Evolutionary conservation across 2,113 vertebrate species (phyloP).

Genomic region (Entelurus aequoreus): DNA sequence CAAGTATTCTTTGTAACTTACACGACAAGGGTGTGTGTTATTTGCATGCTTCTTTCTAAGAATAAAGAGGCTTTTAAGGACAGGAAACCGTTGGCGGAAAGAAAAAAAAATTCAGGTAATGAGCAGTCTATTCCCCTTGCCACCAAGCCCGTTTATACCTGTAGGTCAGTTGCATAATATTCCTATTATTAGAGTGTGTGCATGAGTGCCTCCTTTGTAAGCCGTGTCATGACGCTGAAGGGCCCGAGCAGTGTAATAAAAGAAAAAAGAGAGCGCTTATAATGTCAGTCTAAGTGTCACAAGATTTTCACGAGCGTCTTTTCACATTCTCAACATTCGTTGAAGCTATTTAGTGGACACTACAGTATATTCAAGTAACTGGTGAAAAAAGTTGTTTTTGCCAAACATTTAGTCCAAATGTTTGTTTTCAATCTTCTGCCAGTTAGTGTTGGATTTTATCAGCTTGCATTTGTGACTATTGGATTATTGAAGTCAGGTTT

Average conservation of each 20-base stretch:
- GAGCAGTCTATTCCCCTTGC: slow-evolving; percentile 23
- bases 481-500: no score
- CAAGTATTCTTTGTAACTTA: background rate
- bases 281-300: background rate
- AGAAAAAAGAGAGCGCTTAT: background rate
- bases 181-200: slow-evolving; percentile 25
- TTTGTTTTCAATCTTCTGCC: background rate
- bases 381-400: background rate
- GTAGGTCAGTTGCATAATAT: slow-evolving; percentile 45
- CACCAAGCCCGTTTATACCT: slow-evolving; percentile 24
- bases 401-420: background rate
- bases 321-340: slow-evolving; percentile 1
- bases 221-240: slow-evolving; percentile 22
- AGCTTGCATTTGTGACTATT: no score
- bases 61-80: slow-evolving; percentile 10
- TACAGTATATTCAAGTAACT: background rate
- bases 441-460: no score
- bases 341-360: background rate
- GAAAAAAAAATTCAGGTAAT: slow-evolving; percentile 22
- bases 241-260: slow-evolving; percentile 10
- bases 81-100: slow-evolving; percentile 10
- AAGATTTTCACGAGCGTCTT: slow-evolving; percentile 1
- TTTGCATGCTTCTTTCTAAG: no score
- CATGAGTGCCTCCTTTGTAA: slow-evolving; percentile 22
- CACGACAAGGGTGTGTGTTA: background rate